Evolutionary conservation across 2,797 vertebrate species (phyloP).

Genomic region (Muraenolepis orangiensis): DNA sequence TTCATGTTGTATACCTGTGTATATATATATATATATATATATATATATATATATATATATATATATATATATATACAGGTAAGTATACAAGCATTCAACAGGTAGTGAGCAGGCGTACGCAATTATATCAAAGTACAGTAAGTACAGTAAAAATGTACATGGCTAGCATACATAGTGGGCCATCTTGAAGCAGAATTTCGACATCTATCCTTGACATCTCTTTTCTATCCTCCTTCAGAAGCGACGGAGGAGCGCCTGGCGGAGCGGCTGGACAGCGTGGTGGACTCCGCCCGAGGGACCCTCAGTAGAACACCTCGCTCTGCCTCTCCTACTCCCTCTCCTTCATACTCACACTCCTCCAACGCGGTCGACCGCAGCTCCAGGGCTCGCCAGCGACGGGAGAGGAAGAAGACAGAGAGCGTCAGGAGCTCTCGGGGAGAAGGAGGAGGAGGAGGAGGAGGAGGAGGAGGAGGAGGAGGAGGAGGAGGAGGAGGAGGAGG

Average conservation of each 20-base stretch:
- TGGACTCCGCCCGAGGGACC: slow-evolving; percentile 87
- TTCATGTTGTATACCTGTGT: too few relatives aligned
- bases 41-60: too few relatives aligned
- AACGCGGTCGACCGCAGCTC: slow-evolving; percentile 59
- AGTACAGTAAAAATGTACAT: too few relatives aligned
- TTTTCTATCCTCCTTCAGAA: slow-evolving; percentile 70
- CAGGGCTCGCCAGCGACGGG: slow-evolving; percentile 71
- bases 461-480: slow-evolving; percentile 30
- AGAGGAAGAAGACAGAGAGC: slow-evolving; percentile 60
- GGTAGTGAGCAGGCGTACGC: too few relatives aligned
- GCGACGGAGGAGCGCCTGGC: slow-evolving; percentile 74
- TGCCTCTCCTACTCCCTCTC: slow-evolving; percentile 60
- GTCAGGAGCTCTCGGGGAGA: slow-evolving; percentile 39
- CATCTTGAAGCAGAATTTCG: slow-evolving; percentile 7
- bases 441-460: slow-evolving; percentile 41
- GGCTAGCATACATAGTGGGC: too few relatives aligned
- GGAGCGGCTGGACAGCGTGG: slow-evolving; percentile 78
- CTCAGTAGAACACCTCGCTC: slow-evolving; percentile 84
- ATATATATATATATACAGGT: too few relatives aligned
- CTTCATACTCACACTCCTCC: slow-evolving; percentile 17
- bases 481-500: slow-evolving; percentile 19
- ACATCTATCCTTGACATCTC: too few relatives aligned
- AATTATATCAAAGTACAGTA: too few relatives aligned
- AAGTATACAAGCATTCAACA: too few relatives aligned
- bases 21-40: too few relatives aligned